A percentile compares a stretch with the other conserved stretches of the same genome.
Conservation (phyloP, 1,140 invertebrate species). For the Trinorchestia longiramus region DNA sequence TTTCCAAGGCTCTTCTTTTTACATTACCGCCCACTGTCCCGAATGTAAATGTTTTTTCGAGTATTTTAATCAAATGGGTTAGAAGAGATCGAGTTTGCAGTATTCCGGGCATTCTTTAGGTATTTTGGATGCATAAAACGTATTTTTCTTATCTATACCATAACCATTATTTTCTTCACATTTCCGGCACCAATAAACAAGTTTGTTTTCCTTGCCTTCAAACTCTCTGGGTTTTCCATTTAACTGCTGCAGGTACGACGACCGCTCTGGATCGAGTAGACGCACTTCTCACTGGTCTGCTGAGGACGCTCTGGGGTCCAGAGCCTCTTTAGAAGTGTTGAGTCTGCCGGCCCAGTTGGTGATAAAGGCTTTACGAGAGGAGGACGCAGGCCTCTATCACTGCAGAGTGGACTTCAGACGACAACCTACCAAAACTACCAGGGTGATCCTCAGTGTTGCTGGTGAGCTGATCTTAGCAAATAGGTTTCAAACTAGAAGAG, state of each 20-base stretch:
- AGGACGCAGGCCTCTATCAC: conserved; percentile 85
- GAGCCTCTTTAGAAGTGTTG: conserved; percentile 82
- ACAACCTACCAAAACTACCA: conserved; percentile 85
- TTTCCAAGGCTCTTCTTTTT: too few species aligned
- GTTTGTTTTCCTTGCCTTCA: background rate
- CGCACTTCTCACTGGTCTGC: conserved; percentile 58
- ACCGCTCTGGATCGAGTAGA: conserved; percentile 28
- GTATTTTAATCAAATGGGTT: too few species aligned
- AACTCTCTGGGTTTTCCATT: background rate
- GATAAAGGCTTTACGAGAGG: conserved; percentile 79
- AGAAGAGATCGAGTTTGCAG: too few species aligned
- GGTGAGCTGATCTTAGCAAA: conserved; percentile 71
- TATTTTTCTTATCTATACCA: too few species aligned
- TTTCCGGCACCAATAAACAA: background rate
- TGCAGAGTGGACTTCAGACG: conserved; percentile 90
- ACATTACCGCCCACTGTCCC: too few species aligned
- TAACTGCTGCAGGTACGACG: conserved; percentile 15
- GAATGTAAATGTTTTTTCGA: too few species aligned
- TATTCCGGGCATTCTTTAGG: too few species aligned
- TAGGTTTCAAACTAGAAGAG: background rate
- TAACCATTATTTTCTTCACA: too few species aligned
- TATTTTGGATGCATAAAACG: too few species aligned
- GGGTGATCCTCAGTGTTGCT: conserved; percentile 88
- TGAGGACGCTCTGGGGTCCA: conserved; percentile 78
- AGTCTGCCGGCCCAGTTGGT: conserved; percentile 79